Evolutionary conservation across 2,797 vertebrate genomes (phyloP).

Genomic region (Malurus splendens): DNA sequence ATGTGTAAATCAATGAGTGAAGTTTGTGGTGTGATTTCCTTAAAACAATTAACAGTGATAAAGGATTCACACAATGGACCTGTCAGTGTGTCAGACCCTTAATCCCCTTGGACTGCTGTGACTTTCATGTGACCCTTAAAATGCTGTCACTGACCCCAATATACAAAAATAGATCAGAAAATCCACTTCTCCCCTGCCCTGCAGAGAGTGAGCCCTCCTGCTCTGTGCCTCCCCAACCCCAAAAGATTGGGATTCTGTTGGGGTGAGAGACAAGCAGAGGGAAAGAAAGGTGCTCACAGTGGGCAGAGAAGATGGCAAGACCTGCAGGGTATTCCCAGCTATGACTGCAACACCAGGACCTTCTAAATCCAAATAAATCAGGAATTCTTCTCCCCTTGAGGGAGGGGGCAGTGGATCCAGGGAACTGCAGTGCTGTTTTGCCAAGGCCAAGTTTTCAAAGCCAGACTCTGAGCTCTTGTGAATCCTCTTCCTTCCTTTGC

Average conservation of each 20-base stretch:
- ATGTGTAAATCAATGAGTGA: neutral
- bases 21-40: neutral
- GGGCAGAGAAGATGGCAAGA: neutral
- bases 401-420: neutral
- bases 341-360: neutral
- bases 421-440: neutral
- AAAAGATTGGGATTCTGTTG: neutral
- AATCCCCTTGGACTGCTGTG: neutral
- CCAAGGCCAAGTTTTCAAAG: neutral
- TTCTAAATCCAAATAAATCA: neutral
- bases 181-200: neutral
- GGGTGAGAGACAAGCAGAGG: neutral
- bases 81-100: neutral
- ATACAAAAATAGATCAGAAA: neutral
- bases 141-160: neutral
- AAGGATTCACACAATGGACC: neutral
- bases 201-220: neutral
- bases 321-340: neutral
- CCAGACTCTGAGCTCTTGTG: neutral
- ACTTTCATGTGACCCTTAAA: neutral
- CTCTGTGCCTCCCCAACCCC: neutral
- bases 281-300: neutral
- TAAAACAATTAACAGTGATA: neutral
- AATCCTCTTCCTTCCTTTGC: neutral
- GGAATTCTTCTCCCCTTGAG: neutral